Conservation (phyloP, 2,888 invertebrate species). For the Argyra leucocephala region DNA sequence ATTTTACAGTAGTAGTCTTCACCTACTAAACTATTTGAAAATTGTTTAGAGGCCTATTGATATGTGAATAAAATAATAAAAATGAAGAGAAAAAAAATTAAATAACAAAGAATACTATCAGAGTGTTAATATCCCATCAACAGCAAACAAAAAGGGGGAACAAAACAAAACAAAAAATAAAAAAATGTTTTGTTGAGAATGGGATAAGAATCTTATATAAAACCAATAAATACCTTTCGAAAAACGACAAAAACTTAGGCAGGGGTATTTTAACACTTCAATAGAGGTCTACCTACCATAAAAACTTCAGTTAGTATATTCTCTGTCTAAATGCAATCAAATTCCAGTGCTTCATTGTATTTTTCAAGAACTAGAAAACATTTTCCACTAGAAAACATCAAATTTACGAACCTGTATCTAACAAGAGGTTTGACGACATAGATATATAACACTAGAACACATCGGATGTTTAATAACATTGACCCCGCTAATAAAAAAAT, state of each 20-base stretch:
- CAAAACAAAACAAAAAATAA: neutral
- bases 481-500: no score
- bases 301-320: no score
- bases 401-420: no score
- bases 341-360: no score
- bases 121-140: neutral
- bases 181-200: neutral
- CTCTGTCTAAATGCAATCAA: no score
- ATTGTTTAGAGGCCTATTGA: neutral
- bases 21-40: neutral
- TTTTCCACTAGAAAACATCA: no score
- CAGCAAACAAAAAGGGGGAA: neutral
- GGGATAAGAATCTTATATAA: neutral
- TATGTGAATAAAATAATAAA: neutral
- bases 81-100: neutral
- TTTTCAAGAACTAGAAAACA: no score
- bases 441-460: no score
- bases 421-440: no score
- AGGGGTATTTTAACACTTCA: neutral
- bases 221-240: neutral
- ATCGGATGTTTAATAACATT: no score
- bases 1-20: neutral
- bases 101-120: neutral
- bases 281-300: no score
- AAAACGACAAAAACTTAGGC: neutral